phyloP scores from a whole-genome alignment of 2,888 invertebrate species.

The Heliconius ethilla region DNA sequence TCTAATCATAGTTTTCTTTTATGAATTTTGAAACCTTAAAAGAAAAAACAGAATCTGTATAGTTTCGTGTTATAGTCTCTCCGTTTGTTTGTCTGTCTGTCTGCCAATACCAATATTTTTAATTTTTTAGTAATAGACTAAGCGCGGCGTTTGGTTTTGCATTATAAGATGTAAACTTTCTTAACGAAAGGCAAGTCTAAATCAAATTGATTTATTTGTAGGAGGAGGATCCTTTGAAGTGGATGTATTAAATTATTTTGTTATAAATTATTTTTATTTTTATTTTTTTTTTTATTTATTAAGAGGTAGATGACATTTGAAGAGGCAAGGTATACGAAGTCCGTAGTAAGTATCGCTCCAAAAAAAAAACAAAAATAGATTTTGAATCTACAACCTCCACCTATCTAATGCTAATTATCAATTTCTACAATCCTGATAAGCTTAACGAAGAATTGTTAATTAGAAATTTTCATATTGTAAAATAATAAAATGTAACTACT shows the following conservation, averaged over 20 bases:
- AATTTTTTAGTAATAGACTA: neutral
- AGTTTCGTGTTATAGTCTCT: too few species aligned
- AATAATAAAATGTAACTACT: conserved; percentile 12
- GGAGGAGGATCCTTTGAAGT: neutral
- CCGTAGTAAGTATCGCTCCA: neutral
- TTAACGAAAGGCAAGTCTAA: too few species aligned
- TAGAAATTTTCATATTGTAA: conserved; percentile 12
- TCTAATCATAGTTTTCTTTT: too few species aligned
- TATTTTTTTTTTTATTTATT: too few species aligned
- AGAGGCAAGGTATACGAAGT: neutral
- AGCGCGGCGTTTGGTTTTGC: neutral
- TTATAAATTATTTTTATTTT: too few species aligned
- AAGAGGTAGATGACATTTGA: neutral
- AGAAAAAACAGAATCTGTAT: too few species aligned
- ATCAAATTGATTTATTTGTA: neutral
- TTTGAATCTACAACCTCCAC: neutral
- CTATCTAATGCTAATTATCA: neutral
- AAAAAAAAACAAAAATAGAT: neutral
- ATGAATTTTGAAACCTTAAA: too few species aligned
- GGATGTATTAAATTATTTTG: too few species aligned
- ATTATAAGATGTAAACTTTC: too few species aligned
- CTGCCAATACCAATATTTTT: too few species aligned
- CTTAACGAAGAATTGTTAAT: conserved; percentile 5
- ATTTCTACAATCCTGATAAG: neutral
- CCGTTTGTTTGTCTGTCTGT: too few species aligned